These are phyloP conservation scores for Heliconius himera DNA, from an alignment of 1,140 invertebrate species.

Conservation along the genomic window DNA sequence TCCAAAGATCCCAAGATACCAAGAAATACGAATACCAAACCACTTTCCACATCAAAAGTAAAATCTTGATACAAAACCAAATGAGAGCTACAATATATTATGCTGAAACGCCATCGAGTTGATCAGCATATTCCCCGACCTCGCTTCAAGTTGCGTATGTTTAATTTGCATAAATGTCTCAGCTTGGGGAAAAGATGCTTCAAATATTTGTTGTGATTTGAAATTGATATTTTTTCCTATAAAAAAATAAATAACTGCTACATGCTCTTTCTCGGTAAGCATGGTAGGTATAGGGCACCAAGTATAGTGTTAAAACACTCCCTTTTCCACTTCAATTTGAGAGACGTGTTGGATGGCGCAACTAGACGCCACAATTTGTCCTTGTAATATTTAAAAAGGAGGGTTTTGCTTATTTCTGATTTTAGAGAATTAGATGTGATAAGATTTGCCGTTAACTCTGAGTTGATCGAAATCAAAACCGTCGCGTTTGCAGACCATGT, in stretches of 20 bases:
- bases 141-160: constrained; percentile 12
- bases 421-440: no score
- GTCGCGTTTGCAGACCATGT: no score
- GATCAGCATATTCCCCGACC: constrained; percentile 8
- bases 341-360: neutral
- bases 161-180: constrained; percentile 10
- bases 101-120: neutral
- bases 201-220: neutral
- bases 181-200: no score
- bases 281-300: no score
- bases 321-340: neutral
- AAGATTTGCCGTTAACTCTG: no score
- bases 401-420: no score
- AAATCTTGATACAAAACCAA: neutral
- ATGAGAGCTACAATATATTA: neutral
- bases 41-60: neutral
- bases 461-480: no score
- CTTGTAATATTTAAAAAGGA: neutral
- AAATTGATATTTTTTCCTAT: neutral
- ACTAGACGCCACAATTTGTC: neutral
- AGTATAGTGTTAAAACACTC: neutral
- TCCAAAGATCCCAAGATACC: no score
- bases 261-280: no score
- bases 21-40: no score
- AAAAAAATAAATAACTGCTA: neutral